These are phyloP conservation scores for Lepidurus couesii DNA, from an alignment of 1,140 invertebrate genomes.

Conservation along the genomic window DNA sequence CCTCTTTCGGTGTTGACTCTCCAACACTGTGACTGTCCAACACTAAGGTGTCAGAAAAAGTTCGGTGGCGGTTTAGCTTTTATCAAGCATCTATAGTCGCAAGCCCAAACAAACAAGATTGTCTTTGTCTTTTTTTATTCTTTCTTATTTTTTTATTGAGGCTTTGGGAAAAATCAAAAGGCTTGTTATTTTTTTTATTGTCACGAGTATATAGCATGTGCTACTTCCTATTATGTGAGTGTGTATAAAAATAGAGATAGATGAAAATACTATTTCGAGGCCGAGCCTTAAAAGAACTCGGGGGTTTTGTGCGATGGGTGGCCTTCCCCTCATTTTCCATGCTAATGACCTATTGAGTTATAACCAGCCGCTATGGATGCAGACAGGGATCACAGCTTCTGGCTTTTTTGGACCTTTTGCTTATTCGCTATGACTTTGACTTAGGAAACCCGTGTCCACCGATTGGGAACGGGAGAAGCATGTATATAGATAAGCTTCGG, in stretches of 20 bases:
- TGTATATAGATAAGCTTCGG: neutral
- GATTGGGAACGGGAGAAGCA: neutral
- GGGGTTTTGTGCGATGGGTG: neutral
- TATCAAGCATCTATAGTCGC: no score
- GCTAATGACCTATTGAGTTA: constrained; percentile 22
- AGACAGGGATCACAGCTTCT: constrained; percentile 13
- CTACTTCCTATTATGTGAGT: neutral
- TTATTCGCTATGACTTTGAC: constrained; percentile 6
- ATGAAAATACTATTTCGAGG: neutral
- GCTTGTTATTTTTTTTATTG: no score
- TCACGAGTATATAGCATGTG: no score
- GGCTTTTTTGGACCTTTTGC: neutral
- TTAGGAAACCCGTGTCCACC: neutral
- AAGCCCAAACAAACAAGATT: no score
- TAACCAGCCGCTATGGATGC: constrained; percentile 17
- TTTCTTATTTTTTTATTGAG: no score
- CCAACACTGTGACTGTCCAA: neutral
- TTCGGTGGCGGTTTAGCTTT: no score
- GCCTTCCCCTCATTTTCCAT: constrained; percentile 13
- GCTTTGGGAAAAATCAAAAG: no score
- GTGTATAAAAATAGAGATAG: neutral
- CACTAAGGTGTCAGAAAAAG: no score
- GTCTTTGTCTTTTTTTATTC: no score
- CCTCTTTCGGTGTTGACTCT: neutral
- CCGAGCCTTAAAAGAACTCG: neutral